Percentiles rank a stretch among this genome's conserved stretches.
Evolutionary conservation across 2,797 vertebrate species (phyloP).

Genomic region (Naso thynnoides): DNA sequence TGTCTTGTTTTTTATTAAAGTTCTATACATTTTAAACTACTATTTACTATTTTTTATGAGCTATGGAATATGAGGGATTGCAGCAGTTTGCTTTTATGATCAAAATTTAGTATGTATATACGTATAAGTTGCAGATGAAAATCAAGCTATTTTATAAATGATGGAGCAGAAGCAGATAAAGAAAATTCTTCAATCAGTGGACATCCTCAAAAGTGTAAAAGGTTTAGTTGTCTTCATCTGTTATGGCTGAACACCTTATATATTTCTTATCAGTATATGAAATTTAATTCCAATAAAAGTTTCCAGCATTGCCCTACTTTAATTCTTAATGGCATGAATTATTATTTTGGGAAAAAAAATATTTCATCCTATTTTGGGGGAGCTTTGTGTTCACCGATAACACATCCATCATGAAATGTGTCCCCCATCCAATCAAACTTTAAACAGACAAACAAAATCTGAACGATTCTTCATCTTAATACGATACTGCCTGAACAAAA

Average conservation of each 20-base stretch:
- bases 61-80: background rate
- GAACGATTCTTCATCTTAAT: too few species aligned
- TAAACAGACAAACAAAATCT: too few species aligned
- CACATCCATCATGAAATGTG: too few species aligned
- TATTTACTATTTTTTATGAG: background rate
- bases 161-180: background rate
- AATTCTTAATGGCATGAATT: too few species aligned
- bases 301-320: too few species aligned
- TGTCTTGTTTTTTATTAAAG: constrained; percentile 12
- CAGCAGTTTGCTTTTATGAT: background rate
- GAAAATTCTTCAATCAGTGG: background rate
- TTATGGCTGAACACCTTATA: background rate
- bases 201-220: background rate
- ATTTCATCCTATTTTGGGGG: too few species aligned
- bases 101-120: background rate
- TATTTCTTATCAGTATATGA: background rate
- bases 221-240: too few species aligned
- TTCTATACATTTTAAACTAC: background rate
- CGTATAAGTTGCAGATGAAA: background rate
- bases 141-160: background rate
- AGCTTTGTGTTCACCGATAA: too few species aligned
- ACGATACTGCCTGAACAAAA: too few species aligned
- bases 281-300: background rate
- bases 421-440: too few species aligned
- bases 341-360: too few species aligned